These are phyloP conservation scores for Machaerirhynchus nigripectus DNA, from an alignment of 2,113 vertebrate species.

Conservation along the genomic window DNA sequence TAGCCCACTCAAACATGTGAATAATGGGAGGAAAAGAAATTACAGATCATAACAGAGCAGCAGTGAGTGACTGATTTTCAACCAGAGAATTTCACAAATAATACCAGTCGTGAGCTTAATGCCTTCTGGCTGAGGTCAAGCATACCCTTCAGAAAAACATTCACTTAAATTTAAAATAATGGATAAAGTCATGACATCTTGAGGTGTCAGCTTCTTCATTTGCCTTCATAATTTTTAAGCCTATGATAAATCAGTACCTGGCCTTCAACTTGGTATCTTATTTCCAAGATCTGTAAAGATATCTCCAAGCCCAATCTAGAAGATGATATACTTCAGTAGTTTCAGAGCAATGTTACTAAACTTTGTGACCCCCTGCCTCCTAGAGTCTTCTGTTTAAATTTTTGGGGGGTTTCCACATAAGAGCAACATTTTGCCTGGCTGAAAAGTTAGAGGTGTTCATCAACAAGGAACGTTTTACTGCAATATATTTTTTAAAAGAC, in stretches of 20 bases:
- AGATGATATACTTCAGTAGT: rapidly evolving
- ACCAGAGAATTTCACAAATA: background rate
- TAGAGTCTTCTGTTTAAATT: background rate
- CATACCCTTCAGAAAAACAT: background rate
- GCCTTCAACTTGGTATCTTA: background rate
- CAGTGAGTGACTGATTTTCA: background rate
- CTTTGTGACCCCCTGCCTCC: background rate
- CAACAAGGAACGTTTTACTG: background rate
- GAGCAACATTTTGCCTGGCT: background rate
- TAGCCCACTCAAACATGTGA: background rate
- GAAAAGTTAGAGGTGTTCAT: background rate
- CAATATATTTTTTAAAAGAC: background rate
- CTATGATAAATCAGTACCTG: background rate
- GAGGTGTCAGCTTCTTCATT: background rate
- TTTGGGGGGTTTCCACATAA: background rate
- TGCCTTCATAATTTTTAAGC: background rate
- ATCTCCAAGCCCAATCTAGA: background rate
- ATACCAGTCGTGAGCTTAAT: background rate
- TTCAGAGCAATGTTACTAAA: background rate
- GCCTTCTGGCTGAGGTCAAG: background rate
- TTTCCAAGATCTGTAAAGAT: background rate
- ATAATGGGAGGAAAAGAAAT: constrained; percentile 2
- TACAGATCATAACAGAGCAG: background rate
- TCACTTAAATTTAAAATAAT: background rate
- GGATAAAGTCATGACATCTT: background rate